Evolutionary conservation across 2,888 invertebrate genomes (phyloP), one percentile per base, ranked within the genome.

Genomic region (Petrophora chlorosata): DNA sequence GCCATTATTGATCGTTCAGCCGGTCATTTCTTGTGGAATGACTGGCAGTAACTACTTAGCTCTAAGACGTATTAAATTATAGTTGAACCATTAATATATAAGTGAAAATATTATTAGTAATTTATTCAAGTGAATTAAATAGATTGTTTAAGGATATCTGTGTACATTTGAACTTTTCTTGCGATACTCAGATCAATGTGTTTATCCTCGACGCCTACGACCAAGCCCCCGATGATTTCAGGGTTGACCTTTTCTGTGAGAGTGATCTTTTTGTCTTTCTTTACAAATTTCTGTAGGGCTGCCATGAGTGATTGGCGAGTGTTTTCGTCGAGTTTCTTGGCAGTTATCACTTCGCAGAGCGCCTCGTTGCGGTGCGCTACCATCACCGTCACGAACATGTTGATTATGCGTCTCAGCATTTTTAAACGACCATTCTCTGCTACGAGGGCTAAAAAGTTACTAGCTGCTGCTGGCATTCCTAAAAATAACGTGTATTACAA

Each of bases 381-480:
- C 88, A 88, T 87, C 1, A 87, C 75, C 0, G 63, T 44, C 0
- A 74, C 61, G 51, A 80, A 87, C 70, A 79, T 67, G 5, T 29
- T 75, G 16, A 87, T 76, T 71, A 88, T 86, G 14, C 73, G 73
- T 23, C 64, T 64, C 8, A 87, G 62, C 44, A 69, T 50, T 56
- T 83, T 86, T 9, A 88, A 53, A 5, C 88, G 74, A 1, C 83
- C 83, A 45, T 88, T 88, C 63, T 86, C 84, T 28, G 86, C 85
- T 1, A 87, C 85, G 0, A 85, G 1, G 1, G 51, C 60, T 35
- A 87, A 58, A 51, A 88, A 87, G 52, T 87, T 87, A 0, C 52
- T 47, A 2, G 76, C 78, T n/a, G 79, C 47, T 0, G 56, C 30
- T 0, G 84, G 79, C 80, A 85, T 77, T 30, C 81, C 86, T 85